These are phyloP conservation scores for Oceanites oceanicus DNA, from an alignment of 2,113 vertebrate genomes.

Conservation along the genomic window DNA sequence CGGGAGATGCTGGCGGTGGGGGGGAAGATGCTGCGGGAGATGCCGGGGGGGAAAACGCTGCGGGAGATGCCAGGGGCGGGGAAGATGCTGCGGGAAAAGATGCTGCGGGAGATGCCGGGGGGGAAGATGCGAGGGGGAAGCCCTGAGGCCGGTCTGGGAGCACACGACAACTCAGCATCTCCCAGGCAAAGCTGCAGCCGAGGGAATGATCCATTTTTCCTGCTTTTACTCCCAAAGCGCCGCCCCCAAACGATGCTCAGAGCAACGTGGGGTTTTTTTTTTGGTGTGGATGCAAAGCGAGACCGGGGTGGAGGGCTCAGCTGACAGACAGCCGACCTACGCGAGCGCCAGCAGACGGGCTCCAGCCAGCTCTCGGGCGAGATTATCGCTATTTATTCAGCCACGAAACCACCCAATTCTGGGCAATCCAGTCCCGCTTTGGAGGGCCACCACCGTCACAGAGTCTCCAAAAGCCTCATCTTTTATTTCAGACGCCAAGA, in stretches of 20 bases:
- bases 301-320: background rate
- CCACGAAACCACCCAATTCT: background rate
- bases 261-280: background rate
- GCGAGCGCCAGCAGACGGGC: accelerated
- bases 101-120: too few relatives aligned
- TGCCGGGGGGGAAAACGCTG: background rate
- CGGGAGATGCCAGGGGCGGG: too few relatives aligned
- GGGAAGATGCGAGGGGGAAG: background rate
- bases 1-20: too few relatives aligned
- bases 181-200: background rate
- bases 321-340: background rate
- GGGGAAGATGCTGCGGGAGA: background rate
- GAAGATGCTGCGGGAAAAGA: background rate
- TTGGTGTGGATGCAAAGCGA: background rate
- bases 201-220: background rate
- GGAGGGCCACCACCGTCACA: accelerated
- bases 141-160: accelerated
- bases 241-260: accelerated
- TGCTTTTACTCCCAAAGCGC: background rate
- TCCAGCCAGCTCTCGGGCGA: background rate
- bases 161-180: background rate
- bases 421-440: background rate
- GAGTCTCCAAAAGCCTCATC: background rate
- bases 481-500: background rate
- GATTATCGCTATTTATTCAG: background rate